These are phyloP conservation scores for Tachysurus fulvidraco DNA, from an alignment of 2,113 vertebrate species.

Conservation along the genomic window DNA sequence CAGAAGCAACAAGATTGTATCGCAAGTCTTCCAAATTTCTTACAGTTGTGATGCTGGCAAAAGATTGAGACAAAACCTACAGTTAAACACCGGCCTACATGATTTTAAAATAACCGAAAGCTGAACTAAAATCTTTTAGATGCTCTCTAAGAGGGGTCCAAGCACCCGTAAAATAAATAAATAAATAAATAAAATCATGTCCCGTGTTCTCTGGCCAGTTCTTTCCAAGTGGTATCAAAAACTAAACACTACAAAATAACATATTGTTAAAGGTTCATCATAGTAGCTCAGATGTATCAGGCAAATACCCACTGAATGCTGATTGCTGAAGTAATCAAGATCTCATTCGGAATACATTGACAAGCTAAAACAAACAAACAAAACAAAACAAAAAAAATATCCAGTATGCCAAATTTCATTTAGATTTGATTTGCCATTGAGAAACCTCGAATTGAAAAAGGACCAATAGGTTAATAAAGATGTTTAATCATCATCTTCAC, in stretches of 20 bases:
- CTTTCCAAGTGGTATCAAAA: neutral
- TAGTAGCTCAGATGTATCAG: neutral
- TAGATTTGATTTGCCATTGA: neutral
- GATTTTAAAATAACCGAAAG: neutral
- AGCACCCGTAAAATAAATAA: neutral
- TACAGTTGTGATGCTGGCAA: neutral
- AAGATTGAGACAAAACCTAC: neutral
- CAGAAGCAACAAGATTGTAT: neutral
- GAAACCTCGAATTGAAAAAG: neutral
- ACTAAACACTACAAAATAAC: neutral
- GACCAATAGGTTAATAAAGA: neutral
- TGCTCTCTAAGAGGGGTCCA: neutral
- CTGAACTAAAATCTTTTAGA: neutral
- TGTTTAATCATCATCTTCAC: neutral
- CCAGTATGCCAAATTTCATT: neutral
- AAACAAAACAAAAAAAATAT: too few relatives aligned
- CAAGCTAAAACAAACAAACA: too few relatives aligned
- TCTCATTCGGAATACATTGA: neutral
- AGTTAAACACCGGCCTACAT: neutral
- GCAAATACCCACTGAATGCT: neutral
- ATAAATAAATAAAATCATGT: neutral
- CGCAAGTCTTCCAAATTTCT: neutral
- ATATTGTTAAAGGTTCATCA: neutral
- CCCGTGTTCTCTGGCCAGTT: neutral
- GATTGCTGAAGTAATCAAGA: neutral